Conservation (phyloP, 2,888 invertebrate species). For the Stenchaetothrips biformis region DNA sequence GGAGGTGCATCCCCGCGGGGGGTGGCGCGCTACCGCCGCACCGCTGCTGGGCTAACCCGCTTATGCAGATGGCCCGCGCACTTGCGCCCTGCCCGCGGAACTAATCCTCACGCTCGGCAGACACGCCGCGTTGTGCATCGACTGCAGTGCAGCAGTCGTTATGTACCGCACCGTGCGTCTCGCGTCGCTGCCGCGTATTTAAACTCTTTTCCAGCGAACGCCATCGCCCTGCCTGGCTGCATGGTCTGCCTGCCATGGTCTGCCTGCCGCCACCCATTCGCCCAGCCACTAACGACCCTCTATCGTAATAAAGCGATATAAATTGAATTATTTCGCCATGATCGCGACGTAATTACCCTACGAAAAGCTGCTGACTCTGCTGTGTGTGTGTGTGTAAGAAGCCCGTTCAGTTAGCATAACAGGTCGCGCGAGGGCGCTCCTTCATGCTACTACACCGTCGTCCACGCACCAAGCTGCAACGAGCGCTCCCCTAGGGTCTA, state of each 20-base stretch:
- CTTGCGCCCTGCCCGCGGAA: neutral
- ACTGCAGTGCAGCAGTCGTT: neutral
- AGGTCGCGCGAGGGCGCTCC: neutral
- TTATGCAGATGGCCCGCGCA: neutral
- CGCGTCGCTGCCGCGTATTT: neutral
- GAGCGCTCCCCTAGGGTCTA: too few relatives aligned
- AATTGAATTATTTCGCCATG: conserved; percentile 5
- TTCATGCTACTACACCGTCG: neutral
- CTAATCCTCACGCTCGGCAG: neutral
- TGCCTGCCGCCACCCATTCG: neutral
- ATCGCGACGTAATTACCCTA: too few relatives aligned
- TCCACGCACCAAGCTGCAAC: too few relatives aligned
- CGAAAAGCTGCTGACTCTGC: too few relatives aligned
- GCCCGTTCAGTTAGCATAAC: neutral
- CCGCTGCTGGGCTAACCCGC: neutral
- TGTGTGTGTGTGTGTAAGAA: too few relatives aligned
- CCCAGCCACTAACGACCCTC: neutral
- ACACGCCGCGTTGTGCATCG: neutral
- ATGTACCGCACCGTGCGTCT: too few relatives aligned
- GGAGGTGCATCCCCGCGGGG: too few relatives aligned
- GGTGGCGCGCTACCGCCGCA: too few relatives aligned
- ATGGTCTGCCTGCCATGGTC: neutral
- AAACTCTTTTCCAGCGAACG: neutral
- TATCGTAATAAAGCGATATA: conserved; percentile 6
- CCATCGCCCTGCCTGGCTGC: neutral